These are phyloP conservation scores for Tupaia tana DNA, from an alignment of 2,113 vertebrate species.

Conservation along the genomic window DNA sequence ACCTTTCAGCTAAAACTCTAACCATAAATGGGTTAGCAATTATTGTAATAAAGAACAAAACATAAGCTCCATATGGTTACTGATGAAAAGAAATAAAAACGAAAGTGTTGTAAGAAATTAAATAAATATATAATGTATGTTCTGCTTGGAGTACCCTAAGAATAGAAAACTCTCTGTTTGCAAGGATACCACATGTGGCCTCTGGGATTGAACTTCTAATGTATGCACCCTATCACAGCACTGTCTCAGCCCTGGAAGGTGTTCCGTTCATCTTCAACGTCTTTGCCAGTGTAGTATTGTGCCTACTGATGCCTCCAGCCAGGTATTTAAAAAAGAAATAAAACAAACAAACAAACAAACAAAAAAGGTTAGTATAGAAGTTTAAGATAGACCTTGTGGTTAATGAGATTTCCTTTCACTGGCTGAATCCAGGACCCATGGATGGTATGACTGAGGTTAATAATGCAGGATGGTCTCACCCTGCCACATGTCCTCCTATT, in stretches of 20 bases:
- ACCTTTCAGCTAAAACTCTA: constrained; percentile 39
- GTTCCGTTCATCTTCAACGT: background rate
- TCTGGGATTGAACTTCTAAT: background rate
- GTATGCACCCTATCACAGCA: background rate
- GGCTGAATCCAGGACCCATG: background rate
- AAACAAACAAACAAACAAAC: too few species aligned
- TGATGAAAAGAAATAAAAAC: constrained; percentile 26
- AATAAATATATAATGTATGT: background rate
- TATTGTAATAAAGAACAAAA: constrained; percentile 30
- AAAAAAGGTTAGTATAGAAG: constrained; percentile 3
- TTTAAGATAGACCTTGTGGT: background rate
- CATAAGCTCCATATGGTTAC: background rate
- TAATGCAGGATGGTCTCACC: background rate
- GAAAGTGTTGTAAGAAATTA: constrained; percentile 36
- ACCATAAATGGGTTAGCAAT: constrained; percentile 1
- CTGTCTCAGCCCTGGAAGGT: background rate
- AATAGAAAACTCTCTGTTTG: background rate
- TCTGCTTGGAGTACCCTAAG: background rate
- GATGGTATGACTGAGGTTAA: background rate
- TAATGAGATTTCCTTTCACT: constrained; percentile 30
- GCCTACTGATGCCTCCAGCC: background rate
- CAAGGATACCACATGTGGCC: background rate
- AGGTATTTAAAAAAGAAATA: background rate
- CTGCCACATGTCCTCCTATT: background rate
- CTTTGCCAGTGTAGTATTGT: background rate